A percentile compares a stretch with the other conserved stretches of the same genome.
Evolutionary conservation across 2,797 vertebrate genomes (phyloP).

Genomic region (Sitta carolinensis): DNA sequence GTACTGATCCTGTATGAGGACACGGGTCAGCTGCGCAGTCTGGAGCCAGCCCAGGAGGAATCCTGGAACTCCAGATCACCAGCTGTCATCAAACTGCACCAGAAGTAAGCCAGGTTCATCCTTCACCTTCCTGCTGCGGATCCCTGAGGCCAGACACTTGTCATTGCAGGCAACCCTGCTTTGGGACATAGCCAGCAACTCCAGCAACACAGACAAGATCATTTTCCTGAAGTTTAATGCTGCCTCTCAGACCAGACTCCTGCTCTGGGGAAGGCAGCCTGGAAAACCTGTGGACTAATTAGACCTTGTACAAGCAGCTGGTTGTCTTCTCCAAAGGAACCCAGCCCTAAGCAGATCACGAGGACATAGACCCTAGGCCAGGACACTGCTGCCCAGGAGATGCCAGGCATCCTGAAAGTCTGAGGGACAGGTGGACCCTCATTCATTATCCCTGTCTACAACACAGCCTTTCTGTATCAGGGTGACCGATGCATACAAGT

Average conservation of each 20-base stretch:
- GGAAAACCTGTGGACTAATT: neutral
- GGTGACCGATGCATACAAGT: neutral
- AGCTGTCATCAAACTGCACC: neutral
- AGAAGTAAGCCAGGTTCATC: neutral
- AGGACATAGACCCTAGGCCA: neutral
- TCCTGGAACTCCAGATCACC: neutral
- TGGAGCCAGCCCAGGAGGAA: neutral
- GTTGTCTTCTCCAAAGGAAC: neutral
- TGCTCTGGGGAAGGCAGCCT: neutral
- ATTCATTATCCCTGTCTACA: neutral
- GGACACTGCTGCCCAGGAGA: neutral
- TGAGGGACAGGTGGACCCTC: neutral
- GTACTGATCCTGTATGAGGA: constrained; percentile 61
- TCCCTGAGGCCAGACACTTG: neutral
- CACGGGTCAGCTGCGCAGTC: accelerated
- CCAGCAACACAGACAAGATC: neutral
- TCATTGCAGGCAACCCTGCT: neutral
- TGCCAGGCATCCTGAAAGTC: neutral
- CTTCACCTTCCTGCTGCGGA: neutral
- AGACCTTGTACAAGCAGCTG: neutral
- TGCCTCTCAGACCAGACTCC: neutral
- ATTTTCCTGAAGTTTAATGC: neutral
- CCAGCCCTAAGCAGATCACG: neutral
- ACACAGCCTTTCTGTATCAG: neutral
- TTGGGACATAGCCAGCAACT: neutral